phyloP scores from a whole-genome alignment of 2,888 invertebrate species.

The Pheosia tremula region DNA sequence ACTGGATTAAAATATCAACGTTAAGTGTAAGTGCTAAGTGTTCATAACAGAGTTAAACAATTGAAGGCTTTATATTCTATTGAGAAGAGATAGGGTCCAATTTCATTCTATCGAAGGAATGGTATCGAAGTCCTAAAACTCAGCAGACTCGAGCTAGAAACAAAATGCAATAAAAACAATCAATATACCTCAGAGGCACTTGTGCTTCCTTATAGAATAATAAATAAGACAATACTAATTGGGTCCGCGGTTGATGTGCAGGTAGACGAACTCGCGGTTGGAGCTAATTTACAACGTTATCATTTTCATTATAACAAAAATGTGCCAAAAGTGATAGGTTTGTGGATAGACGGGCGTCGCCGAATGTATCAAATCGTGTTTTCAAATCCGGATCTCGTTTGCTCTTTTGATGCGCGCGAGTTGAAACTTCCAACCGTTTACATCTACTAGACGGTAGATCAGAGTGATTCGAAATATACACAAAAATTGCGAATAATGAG shows the following conservation, averaged over 20 bases:
- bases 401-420: slow-evolving; percentile 44
- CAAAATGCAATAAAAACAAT: slow-evolving; percentile 62
- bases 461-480: slow-evolving; percentile 12
- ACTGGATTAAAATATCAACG: slow-evolving; percentile 64
- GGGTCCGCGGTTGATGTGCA: slow-evolving; percentile 57
- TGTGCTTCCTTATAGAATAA: slow-evolving; percentile 70
- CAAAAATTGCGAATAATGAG: slow-evolving; percentile 16
- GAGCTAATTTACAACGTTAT: slow-evolving; percentile 48
- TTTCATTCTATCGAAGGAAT: slow-evolving; percentile 54
- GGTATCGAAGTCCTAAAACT: slow-evolving; percentile 47
- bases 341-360: slow-evolving; percentile 24
- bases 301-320: slow-evolving; percentile 51
- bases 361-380: slow-evolving; percentile 21
- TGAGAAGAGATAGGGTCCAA: slow-evolving; percentile 46
- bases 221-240: slow-evolving; percentile 56
- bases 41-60: slow-evolving; percentile 58
- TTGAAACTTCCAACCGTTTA: slow-evolving; percentile 19
- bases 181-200: slow-evolving; percentile 77
- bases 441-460: slow-evolving; percentile 23
- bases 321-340: slow-evolving; percentile 70
- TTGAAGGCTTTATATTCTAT: slow-evolving; percentile 44
- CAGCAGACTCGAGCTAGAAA: slow-evolving; percentile 50
- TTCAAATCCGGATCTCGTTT: slow-evolving; percentile 32
- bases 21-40: slow-evolving; percentile 60
- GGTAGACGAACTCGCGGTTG: slow-evolving; percentile 38